Evolutionary conservation across 2,797 vertebrate species (phyloP).

Genomic region (Leptodon cayanensis): DNA sequence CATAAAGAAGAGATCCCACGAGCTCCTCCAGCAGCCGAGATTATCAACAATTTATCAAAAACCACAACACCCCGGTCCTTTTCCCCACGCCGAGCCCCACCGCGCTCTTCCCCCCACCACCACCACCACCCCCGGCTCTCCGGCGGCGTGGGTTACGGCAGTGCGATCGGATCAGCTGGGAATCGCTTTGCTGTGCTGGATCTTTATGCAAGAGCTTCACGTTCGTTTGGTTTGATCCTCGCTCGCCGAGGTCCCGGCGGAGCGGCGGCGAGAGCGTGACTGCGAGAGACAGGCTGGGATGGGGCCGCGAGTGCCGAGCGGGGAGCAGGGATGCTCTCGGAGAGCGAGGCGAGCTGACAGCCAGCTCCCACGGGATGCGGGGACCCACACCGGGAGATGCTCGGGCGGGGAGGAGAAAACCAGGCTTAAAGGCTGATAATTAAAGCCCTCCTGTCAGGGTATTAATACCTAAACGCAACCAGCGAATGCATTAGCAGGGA

Average conservation of each 20-base stretch:
- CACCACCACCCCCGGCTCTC: neutral
- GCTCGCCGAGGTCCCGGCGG: neutral
- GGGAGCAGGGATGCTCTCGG: neutral
- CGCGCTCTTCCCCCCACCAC: neutral
- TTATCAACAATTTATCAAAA: constrained; percentile 33
- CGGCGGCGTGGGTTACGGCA: neutral
- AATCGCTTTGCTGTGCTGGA: neutral
- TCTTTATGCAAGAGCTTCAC: neutral
- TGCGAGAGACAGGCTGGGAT: neutral
- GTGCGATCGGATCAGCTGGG: neutral
- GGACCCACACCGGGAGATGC: neutral
- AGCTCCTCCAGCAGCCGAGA: neutral
- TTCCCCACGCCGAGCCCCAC: neutral
- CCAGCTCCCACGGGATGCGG: neutral
- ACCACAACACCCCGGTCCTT: neutral
- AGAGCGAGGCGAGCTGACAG: neutral
- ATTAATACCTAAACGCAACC: neutral
- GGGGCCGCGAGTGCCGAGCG: neutral
- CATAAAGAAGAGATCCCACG: neutral
- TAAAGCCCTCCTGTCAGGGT: constrained; percentile 14
- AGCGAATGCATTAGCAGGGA: neutral
- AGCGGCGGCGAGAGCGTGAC: neutral
- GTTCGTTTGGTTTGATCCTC: neutral
- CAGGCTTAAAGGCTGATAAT: neutral
- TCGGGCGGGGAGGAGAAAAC: neutral